A percentile compares a stretch with the other conserved stretches of the same genome.
phyloP scores from a whole-genome alignment of 2,113 vertebrate genomes.

The Corythaeola cristata region DNA sequence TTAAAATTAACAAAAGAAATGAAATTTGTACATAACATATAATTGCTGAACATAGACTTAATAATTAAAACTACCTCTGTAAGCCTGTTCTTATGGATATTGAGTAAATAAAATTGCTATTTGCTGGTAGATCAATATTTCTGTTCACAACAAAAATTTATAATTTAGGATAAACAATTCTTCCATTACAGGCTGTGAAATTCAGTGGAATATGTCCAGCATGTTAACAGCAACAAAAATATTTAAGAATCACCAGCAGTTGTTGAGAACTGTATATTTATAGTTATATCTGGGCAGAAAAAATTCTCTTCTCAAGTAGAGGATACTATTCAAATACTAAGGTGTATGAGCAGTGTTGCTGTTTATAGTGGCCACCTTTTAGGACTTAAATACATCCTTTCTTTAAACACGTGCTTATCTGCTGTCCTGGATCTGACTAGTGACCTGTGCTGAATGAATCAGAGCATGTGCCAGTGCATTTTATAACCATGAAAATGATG shows the following conservation, averaged over 20 bases:
- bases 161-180: slow-evolving; percentile 8
- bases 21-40: not conserved
- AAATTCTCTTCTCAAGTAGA: not conserved
- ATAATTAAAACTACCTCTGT: slow-evolving; percentile 49
- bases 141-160: slow-evolving; percentile 14
- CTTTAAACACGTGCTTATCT: not conserved
- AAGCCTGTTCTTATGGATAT: not conserved
- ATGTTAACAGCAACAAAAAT: not conserved
- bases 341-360: not conserved
- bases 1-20: slow-evolving; percentile 66
- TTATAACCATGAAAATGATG: not conserved
- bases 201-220: not conserved
- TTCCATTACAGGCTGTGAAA: not conserved
- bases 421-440: not conserved
- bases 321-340: not conserved
- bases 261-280: not conserved
- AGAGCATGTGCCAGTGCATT: not conserved
- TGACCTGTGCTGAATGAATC: slow-evolving; percentile 12
- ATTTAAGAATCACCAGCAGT: not conserved
- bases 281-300: not conserved
- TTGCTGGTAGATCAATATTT: not conserved
- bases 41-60: slow-evolving; percentile 33
- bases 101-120: not conserved
- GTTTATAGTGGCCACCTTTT: not conserved
- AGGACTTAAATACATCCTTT: not conserved